phyloP scores from a whole-genome alignment of 2,113 vertebrate species.

The Charina bottae region DNA sequence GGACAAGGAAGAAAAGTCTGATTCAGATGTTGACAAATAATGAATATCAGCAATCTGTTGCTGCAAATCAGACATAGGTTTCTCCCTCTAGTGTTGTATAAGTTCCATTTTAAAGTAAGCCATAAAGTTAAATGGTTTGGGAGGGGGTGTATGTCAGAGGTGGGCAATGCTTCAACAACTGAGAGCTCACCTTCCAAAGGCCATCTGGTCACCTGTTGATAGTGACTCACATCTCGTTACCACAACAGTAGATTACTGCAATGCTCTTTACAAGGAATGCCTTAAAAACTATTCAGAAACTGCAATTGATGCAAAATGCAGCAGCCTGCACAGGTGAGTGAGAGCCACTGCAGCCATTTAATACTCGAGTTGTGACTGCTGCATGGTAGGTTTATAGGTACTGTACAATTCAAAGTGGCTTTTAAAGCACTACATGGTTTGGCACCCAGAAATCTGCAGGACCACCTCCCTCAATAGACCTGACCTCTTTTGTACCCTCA shows the following conservation, averaged over 20 bases:
- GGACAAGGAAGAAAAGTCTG: neutral
- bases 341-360: neutral
- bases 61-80: neutral
- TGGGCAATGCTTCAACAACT: neutral
- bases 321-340: neutral
- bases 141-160: neutral
- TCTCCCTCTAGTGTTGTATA: neutral
- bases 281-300: neutral
- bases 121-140: neutral
- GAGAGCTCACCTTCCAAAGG: neutral
- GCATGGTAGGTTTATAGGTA: neutral
- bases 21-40: neutral
- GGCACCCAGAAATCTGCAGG: neutral
- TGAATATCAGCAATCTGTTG: neutral
- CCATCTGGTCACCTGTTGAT: neutral
- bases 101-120: neutral
- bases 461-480: neutral
- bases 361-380: neutral
- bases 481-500: neutral
- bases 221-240: neutral
- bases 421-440: neutral
- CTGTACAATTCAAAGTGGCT: neutral
- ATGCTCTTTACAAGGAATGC: neutral
- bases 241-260: neutral
- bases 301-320: neutral